Evolutionary conservation across 1,140 invertebrate genomes (phyloP).

Genomic region (Bombus terrestris): DNA sequence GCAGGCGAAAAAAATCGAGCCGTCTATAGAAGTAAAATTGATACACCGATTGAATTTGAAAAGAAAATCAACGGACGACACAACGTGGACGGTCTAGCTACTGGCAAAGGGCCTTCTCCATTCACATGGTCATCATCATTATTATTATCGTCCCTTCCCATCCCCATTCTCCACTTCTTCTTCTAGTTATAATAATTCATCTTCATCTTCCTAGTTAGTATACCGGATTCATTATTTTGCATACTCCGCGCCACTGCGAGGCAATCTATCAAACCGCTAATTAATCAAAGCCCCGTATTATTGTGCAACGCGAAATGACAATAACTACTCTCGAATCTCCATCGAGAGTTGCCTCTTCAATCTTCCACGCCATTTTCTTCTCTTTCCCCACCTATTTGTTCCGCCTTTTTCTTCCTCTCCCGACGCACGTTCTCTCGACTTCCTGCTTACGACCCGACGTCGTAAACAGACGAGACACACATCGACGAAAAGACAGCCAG

Average conservation of each 20-base stretch:
- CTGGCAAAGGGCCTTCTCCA: conserved; percentile 38
- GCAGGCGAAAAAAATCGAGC: too few relatives aligned
- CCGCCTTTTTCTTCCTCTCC: not conserved
- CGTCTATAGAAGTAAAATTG: conserved; percentile 46
- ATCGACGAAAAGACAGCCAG: not conserved
- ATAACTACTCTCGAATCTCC: conserved; percentile 57
- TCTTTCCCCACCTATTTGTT: conserved; percentile 5
- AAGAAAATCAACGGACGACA: conserved; percentile 32
- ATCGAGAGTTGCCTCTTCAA: conserved; percentile 59
- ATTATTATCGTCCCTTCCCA: conserved; percentile 43
- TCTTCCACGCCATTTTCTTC: conserved; percentile 44
- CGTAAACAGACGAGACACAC: not conserved
- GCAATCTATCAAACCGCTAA: conserved; percentile 69
- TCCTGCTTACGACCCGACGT: not conserved
- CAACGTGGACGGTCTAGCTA: conserved; percentile 51
- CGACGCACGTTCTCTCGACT: not conserved
- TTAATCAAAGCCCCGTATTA: conserved; percentile 67
- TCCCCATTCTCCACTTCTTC: conserved; percentile 21
- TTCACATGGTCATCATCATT: conserved; percentile 63
- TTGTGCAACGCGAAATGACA: conserved; percentile 69
- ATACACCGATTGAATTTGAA: conserved; percentile 55
- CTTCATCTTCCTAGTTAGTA: conserved; percentile 69
- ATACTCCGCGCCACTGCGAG: conserved; percentile 46
- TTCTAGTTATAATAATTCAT: conserved; percentile 69
- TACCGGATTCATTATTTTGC: conserved; percentile 65